Evolutionary conservation across 1,140 invertebrate genomes (phyloP).

Genomic region (Aporrectodea caliginosa): DNA sequence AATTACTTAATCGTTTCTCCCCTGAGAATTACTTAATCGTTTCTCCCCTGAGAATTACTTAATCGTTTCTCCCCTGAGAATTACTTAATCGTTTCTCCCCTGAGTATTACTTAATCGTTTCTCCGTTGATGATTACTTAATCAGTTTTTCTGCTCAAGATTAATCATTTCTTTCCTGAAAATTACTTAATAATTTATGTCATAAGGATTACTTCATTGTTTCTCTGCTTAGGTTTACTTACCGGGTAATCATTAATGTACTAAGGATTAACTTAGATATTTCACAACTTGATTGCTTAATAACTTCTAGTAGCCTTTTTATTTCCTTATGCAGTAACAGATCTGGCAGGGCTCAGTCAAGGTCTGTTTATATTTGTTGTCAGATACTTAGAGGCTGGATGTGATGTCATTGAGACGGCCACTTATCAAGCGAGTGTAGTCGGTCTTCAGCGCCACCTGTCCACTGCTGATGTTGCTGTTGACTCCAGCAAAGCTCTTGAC

Average conservation of each 20-base stretch:
- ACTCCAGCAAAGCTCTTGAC: conserved; percentile 62
- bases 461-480: too few species aligned
- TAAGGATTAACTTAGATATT: neutral
- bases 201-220: neutral
- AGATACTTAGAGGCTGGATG: conserved; percentile 66
- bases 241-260: too few species aligned
- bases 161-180: neutral
- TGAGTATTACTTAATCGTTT: neutral
- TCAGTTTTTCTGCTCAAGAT: too few species aligned
- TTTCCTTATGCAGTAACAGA: too few species aligned
- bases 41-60: neutral
- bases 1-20: neutral
- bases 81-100: neutral
- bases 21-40: neutral
- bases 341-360: too few species aligned
- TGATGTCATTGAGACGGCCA: conserved; percentile 77
- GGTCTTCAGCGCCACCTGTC: conserved; percentile 69
- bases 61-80: neutral
- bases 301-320: neutral
- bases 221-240: neutral
- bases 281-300: neutral
- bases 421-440: conserved; percentile 79
- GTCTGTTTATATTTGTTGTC: neutral
- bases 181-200: neutral
- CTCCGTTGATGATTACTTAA: neutral